These are phyloP conservation scores for Pyrocoelia pectoralis DNA, from an alignment of 2,888 invertebrate species.

Conservation along the genomic window DNA sequence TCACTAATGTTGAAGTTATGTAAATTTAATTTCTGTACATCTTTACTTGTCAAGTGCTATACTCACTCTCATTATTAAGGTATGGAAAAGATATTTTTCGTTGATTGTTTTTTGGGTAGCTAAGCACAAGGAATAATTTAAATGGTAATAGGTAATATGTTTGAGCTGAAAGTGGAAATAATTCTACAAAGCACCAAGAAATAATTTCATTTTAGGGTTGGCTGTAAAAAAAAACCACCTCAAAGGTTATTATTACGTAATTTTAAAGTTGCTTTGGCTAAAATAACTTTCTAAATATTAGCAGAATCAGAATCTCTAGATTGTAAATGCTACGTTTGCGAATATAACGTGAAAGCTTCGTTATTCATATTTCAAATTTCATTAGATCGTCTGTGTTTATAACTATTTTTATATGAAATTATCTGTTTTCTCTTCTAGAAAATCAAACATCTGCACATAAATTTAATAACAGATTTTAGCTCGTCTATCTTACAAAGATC, in stretches of 20 bases:
- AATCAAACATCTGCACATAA: too few species aligned
- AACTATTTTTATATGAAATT: too few species aligned
- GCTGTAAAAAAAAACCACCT: slow-evolving; percentile 38
- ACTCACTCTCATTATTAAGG: too few species aligned
- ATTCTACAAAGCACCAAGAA: slow-evolving; percentile 40
- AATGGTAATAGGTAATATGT: slow-evolving; percentile 37
- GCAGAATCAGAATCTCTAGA: slow-evolving; percentile 19
- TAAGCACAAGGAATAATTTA: slow-evolving; percentile 28
- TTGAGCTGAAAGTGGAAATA: slow-evolving; percentile 38
- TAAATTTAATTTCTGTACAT: slow-evolving; percentile 13
- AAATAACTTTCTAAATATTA: slow-evolving; percentile 22
- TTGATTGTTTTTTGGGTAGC: slow-evolving; percentile 16
- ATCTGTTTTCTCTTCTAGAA: too few species aligned
- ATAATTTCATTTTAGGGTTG: slow-evolving; percentile 39
- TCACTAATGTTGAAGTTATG: slow-evolving; percentile 25
- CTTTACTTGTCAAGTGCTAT: too few species aligned
- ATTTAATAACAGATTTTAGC: too few species aligned
- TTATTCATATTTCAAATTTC: not conserved
- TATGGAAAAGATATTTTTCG: not conserved
- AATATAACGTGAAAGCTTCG: slow-evolving; percentile 18
- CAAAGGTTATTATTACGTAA: slow-evolving; percentile 42
- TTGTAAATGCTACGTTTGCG: not conserved
- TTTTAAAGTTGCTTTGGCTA: slow-evolving; percentile 26
- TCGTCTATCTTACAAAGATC: too few species aligned
- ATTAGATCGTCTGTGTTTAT: too few species aligned